These are phyloP conservation scores for Anniella stebbinsi DNA, from an alignment of 2,797 vertebrate genomes.

Conservation along the genomic window DNA sequence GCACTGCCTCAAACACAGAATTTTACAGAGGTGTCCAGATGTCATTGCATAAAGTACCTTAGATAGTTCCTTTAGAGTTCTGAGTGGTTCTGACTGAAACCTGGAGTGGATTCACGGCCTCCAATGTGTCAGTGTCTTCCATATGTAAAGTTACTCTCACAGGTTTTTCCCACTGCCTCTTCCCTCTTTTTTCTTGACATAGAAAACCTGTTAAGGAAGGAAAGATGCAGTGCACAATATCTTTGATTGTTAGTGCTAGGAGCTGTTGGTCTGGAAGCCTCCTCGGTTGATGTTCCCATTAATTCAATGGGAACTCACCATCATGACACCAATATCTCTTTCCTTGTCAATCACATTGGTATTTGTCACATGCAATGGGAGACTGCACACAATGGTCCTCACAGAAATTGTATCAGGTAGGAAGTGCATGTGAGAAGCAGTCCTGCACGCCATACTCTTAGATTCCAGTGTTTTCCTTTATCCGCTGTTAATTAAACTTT, in stretches of 20 bases:
- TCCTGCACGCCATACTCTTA: not conserved
- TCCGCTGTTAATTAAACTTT: not conserved
- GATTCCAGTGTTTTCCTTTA: slow-evolving; percentile 1
- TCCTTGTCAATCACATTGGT: not conserved
- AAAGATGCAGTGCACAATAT: not conserved
- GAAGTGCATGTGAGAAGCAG: not conserved
- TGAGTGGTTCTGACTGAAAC: too few relatives aligned
- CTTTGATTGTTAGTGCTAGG: not conserved
- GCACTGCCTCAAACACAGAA: not conserved
- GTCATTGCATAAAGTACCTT: too few relatives aligned
- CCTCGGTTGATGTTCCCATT: not conserved
- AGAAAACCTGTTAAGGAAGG: not conserved
- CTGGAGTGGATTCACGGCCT: too few relatives aligned
- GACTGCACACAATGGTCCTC: not conserved
- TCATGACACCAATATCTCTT: not conserved
- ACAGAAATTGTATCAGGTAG: not conserved
- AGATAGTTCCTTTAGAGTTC: too few relatives aligned
- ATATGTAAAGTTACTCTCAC: not conserved
- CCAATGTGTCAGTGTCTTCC: too few relatives aligned
- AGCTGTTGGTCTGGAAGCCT: not conserved
- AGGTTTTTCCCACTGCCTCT: not conserved
- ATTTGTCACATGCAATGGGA: not conserved
- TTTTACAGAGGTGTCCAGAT: not conserved
- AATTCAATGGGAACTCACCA: not conserved
- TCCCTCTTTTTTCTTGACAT: not conserved